A percentile compares a stretch with the other conserved stretches of the same genome.
Evolutionary conservation across 2,888 invertebrate genomes (phyloP).

Genomic region (Cataglyphis livida): DNA sequence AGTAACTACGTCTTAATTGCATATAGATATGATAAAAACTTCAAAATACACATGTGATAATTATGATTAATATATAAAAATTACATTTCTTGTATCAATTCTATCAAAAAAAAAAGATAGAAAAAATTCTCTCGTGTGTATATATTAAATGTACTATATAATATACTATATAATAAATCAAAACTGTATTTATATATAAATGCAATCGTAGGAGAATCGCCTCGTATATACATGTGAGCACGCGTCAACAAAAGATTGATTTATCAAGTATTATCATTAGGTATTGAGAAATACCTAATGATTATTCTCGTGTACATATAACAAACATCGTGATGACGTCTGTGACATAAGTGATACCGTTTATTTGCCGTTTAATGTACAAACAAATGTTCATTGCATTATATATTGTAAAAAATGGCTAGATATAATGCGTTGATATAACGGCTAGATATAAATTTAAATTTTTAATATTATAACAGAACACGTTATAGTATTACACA

Average conservation of each 20-base stretch:
- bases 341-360: constrained; percentile 70
- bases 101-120: neutral
- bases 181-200: constrained; percentile 18
- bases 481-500: neutral
- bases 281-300: constrained; percentile 74
- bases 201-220: neutral
- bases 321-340: constrained; percentile 67
- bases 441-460: neutral
- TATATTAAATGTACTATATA: too few relatives aligned
- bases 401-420: neutral
- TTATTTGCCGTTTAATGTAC: constrained; percentile 48
- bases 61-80: neutral
- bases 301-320: constrained; percentile 53
- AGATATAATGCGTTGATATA: neutral
- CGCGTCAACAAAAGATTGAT: constrained; percentile 67
- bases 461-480: neutral
- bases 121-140: neutral
- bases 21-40: neutral
- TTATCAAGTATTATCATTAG: constrained; percentile 72
- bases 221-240: constrained; percentile 49
- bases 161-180: neutral
- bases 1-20: neutral
- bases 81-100: neutral
- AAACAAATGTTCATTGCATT: constrained; percentile 16
- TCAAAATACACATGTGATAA: neutral